Evolutionary conservation across 2,888 invertebrate genomes (phyloP).

Genomic region (Steromphala cineraria): DNA sequence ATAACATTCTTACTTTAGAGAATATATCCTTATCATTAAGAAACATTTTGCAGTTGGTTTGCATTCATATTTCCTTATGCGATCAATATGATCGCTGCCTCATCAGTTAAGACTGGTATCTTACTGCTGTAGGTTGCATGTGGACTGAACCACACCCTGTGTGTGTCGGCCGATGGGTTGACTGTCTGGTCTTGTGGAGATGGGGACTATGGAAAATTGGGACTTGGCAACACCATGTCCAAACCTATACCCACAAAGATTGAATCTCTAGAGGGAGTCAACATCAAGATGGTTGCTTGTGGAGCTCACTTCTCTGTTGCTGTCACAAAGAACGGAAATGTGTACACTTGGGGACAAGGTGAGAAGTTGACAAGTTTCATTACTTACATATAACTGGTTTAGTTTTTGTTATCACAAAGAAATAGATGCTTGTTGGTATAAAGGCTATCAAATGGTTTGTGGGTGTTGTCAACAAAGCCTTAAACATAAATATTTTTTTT

Average conservation of each 20-base stretch:
- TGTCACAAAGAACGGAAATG: slow-evolving; percentile 79
- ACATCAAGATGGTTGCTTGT: slow-evolving; percentile 80
- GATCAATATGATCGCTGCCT: neutral
- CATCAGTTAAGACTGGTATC: neutral
- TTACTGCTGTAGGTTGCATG: slow-evolving; percentile 77
- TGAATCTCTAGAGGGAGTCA: slow-evolving; percentile 78
- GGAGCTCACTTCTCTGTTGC: slow-evolving; percentile 82
- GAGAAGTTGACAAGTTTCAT: neutral
- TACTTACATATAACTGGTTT: too few relatives aligned
- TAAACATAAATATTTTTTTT: too few relatives aligned
- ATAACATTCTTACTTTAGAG: too few relatives aligned
- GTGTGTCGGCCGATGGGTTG: slow-evolving; percentile 79
- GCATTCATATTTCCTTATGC: too few relatives aligned
- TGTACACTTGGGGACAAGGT: slow-evolving; percentile 80
- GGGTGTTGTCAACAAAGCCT: too few relatives aligned
- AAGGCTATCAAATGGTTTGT: too few relatives aligned
- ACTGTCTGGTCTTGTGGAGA: slow-evolving; percentile 82
- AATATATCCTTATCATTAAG: too few relatives aligned
- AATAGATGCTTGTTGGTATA: too few relatives aligned
- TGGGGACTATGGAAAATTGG: slow-evolving; percentile 82
- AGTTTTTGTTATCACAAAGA: neutral
- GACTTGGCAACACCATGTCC: slow-evolving; percentile 72
- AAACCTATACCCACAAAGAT: slow-evolving; percentile 77
- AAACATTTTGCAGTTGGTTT: too few relatives aligned
- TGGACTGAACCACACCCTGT: slow-evolving; percentile 81